phyloP scores from a whole-genome alignment of 2,113 vertebrate species.

The Rhinolophus sinicus region DNA sequence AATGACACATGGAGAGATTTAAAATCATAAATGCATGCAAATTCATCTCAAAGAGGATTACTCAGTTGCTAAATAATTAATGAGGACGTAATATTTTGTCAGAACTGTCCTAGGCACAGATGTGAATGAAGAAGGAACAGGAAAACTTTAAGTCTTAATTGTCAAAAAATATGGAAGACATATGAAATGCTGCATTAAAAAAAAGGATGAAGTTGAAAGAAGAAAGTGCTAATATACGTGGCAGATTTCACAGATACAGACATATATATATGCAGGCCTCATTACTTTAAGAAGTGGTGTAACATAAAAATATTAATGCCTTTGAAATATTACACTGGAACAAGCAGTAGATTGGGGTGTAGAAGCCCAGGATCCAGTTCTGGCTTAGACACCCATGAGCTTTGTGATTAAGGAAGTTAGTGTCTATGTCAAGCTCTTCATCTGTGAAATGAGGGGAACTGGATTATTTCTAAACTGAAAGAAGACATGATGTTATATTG shows the following conservation, averaged over 20 bases:
- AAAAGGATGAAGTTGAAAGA: not conserved
- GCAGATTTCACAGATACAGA: not conserved
- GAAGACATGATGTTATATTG: not conserved
- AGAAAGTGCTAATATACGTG: not conserved
- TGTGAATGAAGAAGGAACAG: not conserved
- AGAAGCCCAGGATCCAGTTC: not conserved
- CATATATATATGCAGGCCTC: not conserved
- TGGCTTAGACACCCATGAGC: not conserved
- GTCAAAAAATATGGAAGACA: not conserved
- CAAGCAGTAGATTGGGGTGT: not conserved
- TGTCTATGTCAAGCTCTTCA: not conserved
- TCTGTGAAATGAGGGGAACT: not conserved
- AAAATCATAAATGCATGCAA: constrained; percentile 37
- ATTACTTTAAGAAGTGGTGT: not conserved
- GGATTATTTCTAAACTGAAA: constrained; percentile 14
- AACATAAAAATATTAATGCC: not conserved
- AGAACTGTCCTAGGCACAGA: not conserved
- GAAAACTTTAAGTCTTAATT: not conserved
- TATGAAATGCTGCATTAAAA: not conserved
- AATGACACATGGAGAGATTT: constrained; percentile 10
- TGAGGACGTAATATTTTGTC: not conserved
- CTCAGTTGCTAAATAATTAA: constrained; percentile 51
- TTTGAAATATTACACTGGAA: not conserved
- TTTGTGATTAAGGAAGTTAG: not conserved
- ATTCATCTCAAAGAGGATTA: constrained; percentile 50